These are phyloP conservation scores for Oscheius onirici DNA, from an alignment of 2,888 invertebrate species.

Conservation along the genomic window DNA sequence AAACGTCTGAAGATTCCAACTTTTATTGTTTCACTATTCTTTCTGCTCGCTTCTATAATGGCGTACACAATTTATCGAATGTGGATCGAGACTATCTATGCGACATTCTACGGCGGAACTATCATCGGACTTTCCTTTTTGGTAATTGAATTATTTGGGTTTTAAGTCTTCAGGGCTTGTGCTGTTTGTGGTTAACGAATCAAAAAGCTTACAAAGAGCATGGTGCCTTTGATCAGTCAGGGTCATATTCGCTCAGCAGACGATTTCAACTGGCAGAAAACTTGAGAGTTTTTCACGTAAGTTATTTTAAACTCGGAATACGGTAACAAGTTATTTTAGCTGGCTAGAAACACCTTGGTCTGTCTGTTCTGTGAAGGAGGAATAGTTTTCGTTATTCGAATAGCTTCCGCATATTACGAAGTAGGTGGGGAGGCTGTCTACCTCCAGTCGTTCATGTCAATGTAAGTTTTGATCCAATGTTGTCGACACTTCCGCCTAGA, in stretches of 20 bases:
- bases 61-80: not conserved
- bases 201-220: not conserved
- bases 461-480: not conserved
- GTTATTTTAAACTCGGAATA: not conserved
- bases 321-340: not conserved
- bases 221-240: not conserved
- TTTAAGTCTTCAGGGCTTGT: not conserved
- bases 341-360: not conserved
- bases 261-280: conserved; percentile 21
- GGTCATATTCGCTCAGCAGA: conserved; percentile 2
- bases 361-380: not conserved
- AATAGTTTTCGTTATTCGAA: not conserved
- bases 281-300: not conserved
- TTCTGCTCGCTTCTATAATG: not conserved
- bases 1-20: not conserved
- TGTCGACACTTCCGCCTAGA: not conserved
- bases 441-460: not conserved
- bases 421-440: not conserved
- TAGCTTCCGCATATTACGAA: not conserved
- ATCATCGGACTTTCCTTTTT: not conserved
- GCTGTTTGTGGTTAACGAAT: not conserved
- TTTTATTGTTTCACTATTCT: not conserved
- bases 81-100: not conserved
- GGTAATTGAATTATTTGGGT: not conserved
- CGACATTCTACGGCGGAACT: not conserved